phyloP scores from a whole-genome alignment of 2,888 invertebrate genomes.

The Perithous albicinctus region DNA sequence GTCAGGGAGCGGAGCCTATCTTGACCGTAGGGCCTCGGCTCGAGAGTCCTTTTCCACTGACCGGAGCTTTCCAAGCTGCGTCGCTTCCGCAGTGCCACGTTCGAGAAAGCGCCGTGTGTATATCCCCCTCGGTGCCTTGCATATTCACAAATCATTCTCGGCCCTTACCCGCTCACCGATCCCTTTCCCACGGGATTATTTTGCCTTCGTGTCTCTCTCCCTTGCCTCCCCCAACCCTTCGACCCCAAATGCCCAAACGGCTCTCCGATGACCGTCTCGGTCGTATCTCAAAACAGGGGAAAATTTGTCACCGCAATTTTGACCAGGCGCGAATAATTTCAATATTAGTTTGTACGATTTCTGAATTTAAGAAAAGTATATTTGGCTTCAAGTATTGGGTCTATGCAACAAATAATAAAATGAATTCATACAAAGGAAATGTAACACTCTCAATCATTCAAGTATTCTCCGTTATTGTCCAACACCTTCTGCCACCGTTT shows the following conservation, averaged over 20 bases:
- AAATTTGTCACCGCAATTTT: conserved; percentile 59
- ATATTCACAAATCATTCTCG: conserved; percentile 84
- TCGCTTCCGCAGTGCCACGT: conserved; percentile 6
- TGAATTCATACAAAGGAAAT: too few relatives aligned
- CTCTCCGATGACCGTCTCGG: conserved; percentile 52
- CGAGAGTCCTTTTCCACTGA: conserved; percentile 63
- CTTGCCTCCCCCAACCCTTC: background rate
- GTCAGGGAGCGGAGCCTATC: conserved; percentile 82
- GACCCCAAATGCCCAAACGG: conserved; percentile 10
- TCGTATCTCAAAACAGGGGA: conserved; percentile 49
- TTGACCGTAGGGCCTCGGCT: conserved; percentile 78
- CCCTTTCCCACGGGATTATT: conserved; percentile 76
- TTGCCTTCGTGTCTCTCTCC: conserved; percentile 48
- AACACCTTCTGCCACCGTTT: too few relatives aligned
- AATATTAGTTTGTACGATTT: too few relatives aligned
- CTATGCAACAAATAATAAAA: too few relatives aligned
- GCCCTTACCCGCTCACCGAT: conserved; percentile 74
- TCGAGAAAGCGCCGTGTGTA: conserved; percentile 74
- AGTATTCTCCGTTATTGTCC: too few relatives aligned
- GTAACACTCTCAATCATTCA: too few relatives aligned
- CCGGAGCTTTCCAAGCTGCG: conserved; percentile 39
- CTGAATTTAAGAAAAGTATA: too few relatives aligned
- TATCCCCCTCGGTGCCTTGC: conserved; percentile 82
- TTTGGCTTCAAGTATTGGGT: too few relatives aligned
- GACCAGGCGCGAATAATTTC: background rate